Percentiles rank a stretch among this genome's conserved stretches.
Conservation (phyloP, 2,888 invertebrate species). For the Dysmachus trigonus region DNA sequence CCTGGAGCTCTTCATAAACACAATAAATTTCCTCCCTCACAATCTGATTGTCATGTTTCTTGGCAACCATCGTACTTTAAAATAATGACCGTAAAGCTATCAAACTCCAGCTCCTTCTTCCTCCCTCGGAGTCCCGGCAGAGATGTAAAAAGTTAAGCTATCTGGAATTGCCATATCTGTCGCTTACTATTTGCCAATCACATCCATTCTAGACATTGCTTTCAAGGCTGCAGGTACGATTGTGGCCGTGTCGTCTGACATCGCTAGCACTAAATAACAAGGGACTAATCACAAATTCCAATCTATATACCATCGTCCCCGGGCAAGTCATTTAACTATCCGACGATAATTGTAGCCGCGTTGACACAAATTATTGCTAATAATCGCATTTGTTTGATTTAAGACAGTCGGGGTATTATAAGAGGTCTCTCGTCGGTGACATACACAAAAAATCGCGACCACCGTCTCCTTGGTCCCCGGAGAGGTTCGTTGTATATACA, state of each 20-base stretch:
- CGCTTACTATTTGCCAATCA: constrained; percentile 29
- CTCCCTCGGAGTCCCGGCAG: background rate
- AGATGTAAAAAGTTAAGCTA: background rate
- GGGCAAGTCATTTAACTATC: constrained; percentile 37
- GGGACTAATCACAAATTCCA: constrained; percentile 40
- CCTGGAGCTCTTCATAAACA: background rate
- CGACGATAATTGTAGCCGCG: constrained; percentile 45
- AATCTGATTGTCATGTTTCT: background rate
- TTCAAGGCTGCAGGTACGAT: background rate
- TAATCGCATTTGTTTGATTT: constrained; percentile 51
- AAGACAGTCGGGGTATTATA: constrained; percentile 36
- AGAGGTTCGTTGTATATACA: background rate
- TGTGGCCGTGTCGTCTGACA: constrained; percentile 14
- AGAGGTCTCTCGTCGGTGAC: constrained; percentile 7
- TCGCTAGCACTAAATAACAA: constrained; percentile 35
- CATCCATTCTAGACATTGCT: constrained; percentile 15
- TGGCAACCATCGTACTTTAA: background rate
- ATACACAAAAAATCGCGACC: constrained; percentile 4
- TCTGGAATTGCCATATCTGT: background rate
- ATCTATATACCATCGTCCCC: constrained; percentile 42
- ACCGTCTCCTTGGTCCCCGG: background rate
- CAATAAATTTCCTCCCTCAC: background rate
- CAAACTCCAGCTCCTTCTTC: background rate
- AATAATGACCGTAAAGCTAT: background rate
- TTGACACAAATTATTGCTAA: constrained; percentile 51